A percentile compares a stretch with the other conserved stretches of the same genome.
These are phyloP conservation scores for Criorhina ranunculi DNA, from an alignment of 2,888 invertebrate genomes.

Conservation along the genomic window DNA sequence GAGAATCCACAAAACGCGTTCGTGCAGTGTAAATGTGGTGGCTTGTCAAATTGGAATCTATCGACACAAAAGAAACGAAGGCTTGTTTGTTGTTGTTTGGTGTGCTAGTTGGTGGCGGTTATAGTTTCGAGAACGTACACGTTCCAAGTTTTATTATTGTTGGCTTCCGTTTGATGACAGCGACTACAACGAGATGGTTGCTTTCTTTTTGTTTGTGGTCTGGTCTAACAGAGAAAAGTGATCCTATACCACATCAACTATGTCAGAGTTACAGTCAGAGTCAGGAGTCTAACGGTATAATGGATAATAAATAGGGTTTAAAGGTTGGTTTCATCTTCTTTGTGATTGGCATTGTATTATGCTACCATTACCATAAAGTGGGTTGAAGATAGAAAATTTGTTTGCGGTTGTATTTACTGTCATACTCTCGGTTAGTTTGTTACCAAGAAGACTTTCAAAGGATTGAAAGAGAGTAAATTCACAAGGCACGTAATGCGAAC, in stretches of 20 bases:
- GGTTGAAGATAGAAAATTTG: constrained; percentile 50
- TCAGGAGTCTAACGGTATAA: constrained; percentile 63
- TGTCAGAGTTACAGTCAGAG: constrained; percentile 33
- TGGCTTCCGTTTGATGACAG: constrained; percentile 59
- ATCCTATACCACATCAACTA: constrained; percentile 36
- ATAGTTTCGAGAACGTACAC: constrained; percentile 12
- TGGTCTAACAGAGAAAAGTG: constrained; percentile 53
- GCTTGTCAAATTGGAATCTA: constrained; percentile 71
- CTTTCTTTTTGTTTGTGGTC: constrained; percentile 47
- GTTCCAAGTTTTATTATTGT: constrained; percentile 42
- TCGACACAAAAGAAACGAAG: constrained; percentile 33
- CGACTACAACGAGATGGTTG: constrained; percentile 21
- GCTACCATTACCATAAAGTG: constrained; percentile 25
- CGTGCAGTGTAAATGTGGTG: constrained; percentile 49
- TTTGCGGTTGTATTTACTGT: constrained; percentile 21
- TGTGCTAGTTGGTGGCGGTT: constrained; percentile 27
- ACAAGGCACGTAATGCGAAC: not conserved
- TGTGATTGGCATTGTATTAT: constrained; percentile 47
- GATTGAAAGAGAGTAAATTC: not conserved
- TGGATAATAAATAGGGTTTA: constrained; percentile 67
- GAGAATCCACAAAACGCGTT: constrained; percentile 37
- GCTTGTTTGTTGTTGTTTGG: constrained; percentile 8
- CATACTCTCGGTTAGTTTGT: constrained; percentile 8
- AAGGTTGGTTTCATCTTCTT: constrained; percentile 55
- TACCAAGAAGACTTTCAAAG: constrained; percentile 11